phyloP scores from a whole-genome alignment of 92 coral and sea anemone genomes.

The Desmophyllum pertusum region DNA sequence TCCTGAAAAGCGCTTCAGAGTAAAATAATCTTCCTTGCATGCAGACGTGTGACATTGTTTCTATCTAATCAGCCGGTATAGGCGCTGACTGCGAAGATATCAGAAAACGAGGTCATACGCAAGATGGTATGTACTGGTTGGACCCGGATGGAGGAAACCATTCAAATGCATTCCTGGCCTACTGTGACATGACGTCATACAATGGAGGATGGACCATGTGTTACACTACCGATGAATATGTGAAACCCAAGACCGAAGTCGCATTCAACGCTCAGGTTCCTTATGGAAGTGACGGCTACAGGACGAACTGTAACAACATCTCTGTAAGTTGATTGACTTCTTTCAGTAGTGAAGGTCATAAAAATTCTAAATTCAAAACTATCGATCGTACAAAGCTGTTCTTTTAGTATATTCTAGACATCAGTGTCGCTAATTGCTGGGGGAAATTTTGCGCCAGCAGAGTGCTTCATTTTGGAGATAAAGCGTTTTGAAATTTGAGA shows the following conservation, averaged over 20 bases:
- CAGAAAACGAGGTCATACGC: not conserved
- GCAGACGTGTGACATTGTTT: too few species aligned
- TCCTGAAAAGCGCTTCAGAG: too few species aligned
- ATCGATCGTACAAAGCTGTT: too few species aligned
- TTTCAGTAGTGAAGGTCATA: constrained; percentile 3
- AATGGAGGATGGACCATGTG: constrained; percentile 60
- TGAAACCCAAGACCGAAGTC: constrained; percentile 29
- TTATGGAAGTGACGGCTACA: constrained; percentile 42
- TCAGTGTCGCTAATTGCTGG: too few species aligned
- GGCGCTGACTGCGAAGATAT: not conserved
- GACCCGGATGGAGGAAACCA: constrained; percentile 20
- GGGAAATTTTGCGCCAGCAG: too few species aligned
- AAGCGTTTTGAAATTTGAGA: too few species aligned
- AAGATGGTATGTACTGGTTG: constrained; percentile 42
- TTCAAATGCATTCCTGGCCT: constrained; percentile 20
- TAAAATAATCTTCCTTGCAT: too few species aligned
- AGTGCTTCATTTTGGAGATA: too few species aligned
- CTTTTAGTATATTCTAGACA: too few species aligned
- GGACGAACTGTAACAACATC: constrained; percentile 26
- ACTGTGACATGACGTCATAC: constrained; percentile 42
- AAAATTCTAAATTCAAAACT: too few species aligned
- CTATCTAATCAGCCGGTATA: not conserved
- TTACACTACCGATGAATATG: constrained; percentile 37
- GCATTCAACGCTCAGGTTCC: constrained; percentile 21
- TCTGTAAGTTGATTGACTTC: too few species aligned